phyloP scores from a whole-genome alignment of 2,797 vertebrate genomes.

The Rhinichthys osculus region DNA sequence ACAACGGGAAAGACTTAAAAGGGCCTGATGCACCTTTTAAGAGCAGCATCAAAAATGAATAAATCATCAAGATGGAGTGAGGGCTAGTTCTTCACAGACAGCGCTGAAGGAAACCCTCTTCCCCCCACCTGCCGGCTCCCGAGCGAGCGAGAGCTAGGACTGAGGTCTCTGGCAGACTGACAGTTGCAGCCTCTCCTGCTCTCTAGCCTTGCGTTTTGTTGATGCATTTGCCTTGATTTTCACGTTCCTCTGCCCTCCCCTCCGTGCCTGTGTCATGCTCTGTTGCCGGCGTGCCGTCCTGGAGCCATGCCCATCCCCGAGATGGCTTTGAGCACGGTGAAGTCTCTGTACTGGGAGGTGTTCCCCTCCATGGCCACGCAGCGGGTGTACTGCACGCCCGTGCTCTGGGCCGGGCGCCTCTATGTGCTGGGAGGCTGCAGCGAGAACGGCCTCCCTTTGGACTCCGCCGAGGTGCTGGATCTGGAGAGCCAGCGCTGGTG shows the following conservation, averaged over 20 bases:
- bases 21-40: constrained; percentile 29
- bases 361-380: constrained; percentile 90
- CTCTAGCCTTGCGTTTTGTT: constrained; percentile 33
- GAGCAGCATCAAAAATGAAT: constrained; percentile 49
- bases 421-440: constrained; percentile 95
- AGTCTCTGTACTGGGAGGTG: constrained; percentile 88
- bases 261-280: constrained; percentile 73
- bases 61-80: constrained; percentile 51
- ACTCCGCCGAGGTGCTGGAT: constrained; percentile 87
- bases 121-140: not conserved
- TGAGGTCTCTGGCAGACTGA: constrained; percentile 47
- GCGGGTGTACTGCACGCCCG: constrained; percentile 92
- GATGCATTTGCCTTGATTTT: constrained; percentile 51
- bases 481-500: constrained; percentile 88
- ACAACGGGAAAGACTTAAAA: constrained; percentile 26
- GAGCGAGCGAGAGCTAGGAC: constrained; percentile 11
- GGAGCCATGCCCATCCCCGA: constrained; percentile 82
- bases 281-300: constrained; percentile 62
- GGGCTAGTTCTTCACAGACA: constrained; percentile 38
- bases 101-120: constrained; percentile 14
- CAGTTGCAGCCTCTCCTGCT: constrained; percentile 32
- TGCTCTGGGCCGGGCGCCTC: constrained; percentile 85
- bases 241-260: not conserved
- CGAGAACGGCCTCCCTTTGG: constrained; percentile 84
- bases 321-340: constrained; percentile 86